Conservation (phyloP, 2,797 vertebrate genomes). For the Spinibarbus caldwelli region DNA sequence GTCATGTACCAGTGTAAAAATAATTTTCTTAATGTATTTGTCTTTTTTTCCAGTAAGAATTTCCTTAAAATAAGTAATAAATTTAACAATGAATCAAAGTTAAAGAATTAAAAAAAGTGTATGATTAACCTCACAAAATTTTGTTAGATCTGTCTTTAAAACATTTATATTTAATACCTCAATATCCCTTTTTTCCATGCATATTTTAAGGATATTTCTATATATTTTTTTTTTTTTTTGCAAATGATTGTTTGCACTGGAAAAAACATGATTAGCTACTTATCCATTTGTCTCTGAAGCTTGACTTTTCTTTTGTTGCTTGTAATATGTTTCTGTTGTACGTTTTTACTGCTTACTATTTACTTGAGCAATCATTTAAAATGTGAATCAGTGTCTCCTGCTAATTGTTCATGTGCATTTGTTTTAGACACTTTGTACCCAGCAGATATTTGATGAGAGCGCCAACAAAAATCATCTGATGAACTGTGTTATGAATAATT, state of each 20-base stretch:
- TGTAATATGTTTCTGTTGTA: background rate
- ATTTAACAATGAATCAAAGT: background rate
- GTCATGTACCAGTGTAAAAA: background rate
- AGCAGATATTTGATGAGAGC: slow-evolving; percentile 32
- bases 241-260: background rate
- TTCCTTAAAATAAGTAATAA: background rate
- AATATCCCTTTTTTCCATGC: too few relatives aligned
- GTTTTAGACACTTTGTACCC: slow-evolving; percentile 14
- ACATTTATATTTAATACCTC: too few relatives aligned
- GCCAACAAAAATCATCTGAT: background rate
- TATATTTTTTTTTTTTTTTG: too few relatives aligned
- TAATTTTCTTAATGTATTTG: background rate
- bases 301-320: background rate
- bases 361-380: background rate
- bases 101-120: too few relatives aligned
- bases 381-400: background rate
- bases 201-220: too few relatives aligned
- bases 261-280: background rate
- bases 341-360: background rate
- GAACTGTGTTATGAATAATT: slow-evolving; percentile 27
- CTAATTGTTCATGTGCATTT: slow-evolving; percentile 44
- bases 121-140: too few relatives aligned
- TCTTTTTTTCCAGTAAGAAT: background rate
- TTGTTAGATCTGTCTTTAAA: background rate
- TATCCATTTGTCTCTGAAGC: too few relatives aligned